These are phyloP conservation scores for Gymnarchus niloticus DNA, from an alignment of 2,113 vertebrate genomes.

Conservation along the genomic window DNA sequence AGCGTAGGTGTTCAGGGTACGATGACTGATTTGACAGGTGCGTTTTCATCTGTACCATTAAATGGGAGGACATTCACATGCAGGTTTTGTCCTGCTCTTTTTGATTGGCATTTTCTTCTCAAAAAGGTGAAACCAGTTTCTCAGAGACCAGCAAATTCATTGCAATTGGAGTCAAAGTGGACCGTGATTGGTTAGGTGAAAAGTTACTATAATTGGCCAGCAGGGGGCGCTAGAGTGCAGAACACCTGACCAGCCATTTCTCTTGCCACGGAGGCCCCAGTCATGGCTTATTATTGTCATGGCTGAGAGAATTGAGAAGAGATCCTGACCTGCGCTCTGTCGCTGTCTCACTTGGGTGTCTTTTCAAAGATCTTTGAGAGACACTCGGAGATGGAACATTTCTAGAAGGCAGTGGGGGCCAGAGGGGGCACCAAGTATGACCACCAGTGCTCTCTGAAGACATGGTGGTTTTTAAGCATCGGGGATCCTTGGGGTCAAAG, in stretches of 20 bases:
- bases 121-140: too few species aligned
- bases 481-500: not conserved
- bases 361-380: not conserved
- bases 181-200: not conserved
- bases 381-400: too few species aligned
- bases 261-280: not conserved
- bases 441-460: not conserved
- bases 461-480: not conserved
- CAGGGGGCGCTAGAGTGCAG: too few species aligned
- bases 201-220: not conserved
- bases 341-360: not conserved
- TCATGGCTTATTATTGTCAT: not conserved
- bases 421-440: not conserved
- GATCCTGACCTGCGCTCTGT: not conserved
- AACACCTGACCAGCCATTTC: not conserved
- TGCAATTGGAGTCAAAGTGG: not conserved
- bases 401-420: not conserved
- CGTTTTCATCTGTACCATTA: too few species aligned
- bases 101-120: too few species aligned
- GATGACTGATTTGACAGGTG: too few species aligned
- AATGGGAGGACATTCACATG: too few species aligned
- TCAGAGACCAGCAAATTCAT: not conserved
- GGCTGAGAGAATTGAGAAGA: not conserved
- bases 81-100: too few species aligned
- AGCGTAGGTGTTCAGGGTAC: too few species aligned